Percentiles rank a stretch among this genome's conserved stretches.
These are phyloP conservation scores for Etia nguti DNA, from an alignment of 2,113 vertebrate species.

Conservation along the genomic window DNA sequence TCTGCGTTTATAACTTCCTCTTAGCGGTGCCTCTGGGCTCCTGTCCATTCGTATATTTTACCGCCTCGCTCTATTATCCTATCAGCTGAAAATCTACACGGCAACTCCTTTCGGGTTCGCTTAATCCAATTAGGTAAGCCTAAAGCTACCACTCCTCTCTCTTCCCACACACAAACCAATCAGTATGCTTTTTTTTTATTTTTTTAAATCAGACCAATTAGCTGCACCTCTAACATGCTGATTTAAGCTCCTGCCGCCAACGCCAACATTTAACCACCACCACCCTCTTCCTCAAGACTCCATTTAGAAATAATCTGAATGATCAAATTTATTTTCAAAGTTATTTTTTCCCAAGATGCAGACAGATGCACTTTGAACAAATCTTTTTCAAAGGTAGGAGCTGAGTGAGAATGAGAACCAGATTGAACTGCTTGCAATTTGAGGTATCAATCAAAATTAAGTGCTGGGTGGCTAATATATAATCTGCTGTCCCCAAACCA, in stretches of 20 bases:
- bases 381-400: neutral
- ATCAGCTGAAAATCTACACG: neutral
- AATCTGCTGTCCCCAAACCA: neutral
- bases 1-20: neutral
- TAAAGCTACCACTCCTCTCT: conserved; percentile 1
- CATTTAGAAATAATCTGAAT: neutral
- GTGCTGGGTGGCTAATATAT: neutral
- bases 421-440: neutral
- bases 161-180: neutral
- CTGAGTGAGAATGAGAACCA: neutral
- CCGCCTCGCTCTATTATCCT: neutral
- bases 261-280: neutral
- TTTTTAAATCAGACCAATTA: conserved; percentile 4
- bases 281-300: neutral
- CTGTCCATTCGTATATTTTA: neutral
- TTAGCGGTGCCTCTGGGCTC: neutral
- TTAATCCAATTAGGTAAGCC: conserved; percentile 26
- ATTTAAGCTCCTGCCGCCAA: neutral
- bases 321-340: neutral
- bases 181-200: neutral
- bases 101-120: neutral
- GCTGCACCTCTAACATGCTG: neutral
- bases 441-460: neutral
- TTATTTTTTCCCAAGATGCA: neutral
- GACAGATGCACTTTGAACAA: neutral